Evolutionary conservation across 2,888 invertebrate species (phyloP).

Genomic region (Drosophila monieri): DNA sequence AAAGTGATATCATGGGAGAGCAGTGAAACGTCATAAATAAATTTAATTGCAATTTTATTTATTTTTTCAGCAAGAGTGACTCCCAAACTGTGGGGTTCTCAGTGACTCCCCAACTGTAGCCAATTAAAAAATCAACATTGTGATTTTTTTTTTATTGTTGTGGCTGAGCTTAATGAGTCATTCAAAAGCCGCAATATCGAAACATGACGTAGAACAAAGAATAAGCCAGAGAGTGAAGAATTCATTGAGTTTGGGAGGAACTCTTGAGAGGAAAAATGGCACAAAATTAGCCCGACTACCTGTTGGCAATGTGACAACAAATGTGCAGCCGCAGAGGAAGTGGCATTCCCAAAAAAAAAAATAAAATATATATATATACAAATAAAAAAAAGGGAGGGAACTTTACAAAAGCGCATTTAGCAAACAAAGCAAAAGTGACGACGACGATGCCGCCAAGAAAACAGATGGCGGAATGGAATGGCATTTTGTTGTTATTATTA

Average conservation of each 20-base stretch:
- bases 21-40: slow-evolving; percentile 37
- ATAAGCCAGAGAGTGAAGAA: slow-evolving; percentile 3
- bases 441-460: slow-evolving; percentile 50
- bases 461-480: slow-evolving; percentile 73
- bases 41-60: neutral
- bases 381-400: slow-evolving; percentile 33
- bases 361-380: too few species aligned
- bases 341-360: slow-evolving; percentile 54
- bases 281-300: slow-evolving; percentile 56
- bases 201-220: slow-evolving; percentile 32
- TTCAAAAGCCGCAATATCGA: slow-evolving; percentile 20
- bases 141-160: slow-evolving; percentile 1
- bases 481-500: slow-evolving; percentile 58
- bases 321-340: slow-evolving; percentile 56
- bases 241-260: slow-evolving; percentile 21
- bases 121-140: slow-evolving; percentile 31
- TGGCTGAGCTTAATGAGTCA: slow-evolving; percentile 43
- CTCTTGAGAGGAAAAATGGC: neutral
- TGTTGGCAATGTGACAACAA: slow-evolving; percentile 61
- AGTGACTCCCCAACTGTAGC: neutral
- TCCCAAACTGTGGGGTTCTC: neutral
- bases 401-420: slow-evolving; percentile 73
- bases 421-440: slow-evolving; percentile 71
- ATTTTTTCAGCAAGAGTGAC: neutral
- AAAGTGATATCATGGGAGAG: slow-evolving; percentile 48